phyloP scores from a whole-genome alignment of 2,113 vertebrate genomes.

The Anthoscopus minutus region DNA sequence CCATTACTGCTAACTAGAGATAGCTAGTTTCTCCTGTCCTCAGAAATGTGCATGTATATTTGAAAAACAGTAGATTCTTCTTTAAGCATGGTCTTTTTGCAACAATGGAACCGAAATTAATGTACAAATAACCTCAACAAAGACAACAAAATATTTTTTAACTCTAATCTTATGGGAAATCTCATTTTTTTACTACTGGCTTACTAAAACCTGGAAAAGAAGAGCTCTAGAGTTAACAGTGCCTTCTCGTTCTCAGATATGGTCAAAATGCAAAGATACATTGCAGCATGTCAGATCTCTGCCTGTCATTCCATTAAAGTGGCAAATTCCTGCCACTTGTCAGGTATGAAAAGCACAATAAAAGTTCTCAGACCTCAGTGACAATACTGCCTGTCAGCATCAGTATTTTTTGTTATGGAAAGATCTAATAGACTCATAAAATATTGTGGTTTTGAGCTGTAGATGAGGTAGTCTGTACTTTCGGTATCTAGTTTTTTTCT shows the following conservation, averaged over 20 bases:
- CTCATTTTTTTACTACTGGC: neutral
- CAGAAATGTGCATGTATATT: neutral
- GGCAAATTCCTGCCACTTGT: constrained; percentile 49
- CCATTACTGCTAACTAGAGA: neutral
- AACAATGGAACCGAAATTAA: neutral
- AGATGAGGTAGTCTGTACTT: neutral
- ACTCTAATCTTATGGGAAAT: neutral
- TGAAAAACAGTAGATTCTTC: neutral
- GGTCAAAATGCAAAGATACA: constrained; percentile 17
- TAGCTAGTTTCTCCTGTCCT: neutral
- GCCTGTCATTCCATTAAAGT: constrained; percentile 43
- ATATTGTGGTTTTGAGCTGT: neutral
- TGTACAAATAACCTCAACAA: neutral
- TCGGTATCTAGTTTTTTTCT: neutral
- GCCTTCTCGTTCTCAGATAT: neutral
- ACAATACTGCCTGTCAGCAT: constrained; percentile 2
- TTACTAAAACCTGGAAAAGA: neutral
- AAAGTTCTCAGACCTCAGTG: constrained; percentile 23
- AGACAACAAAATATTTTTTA: neutral
- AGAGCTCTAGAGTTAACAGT: neutral
- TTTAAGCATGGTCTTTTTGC: neutral
- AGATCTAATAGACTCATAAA: neutral
- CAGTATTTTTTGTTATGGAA: constrained; percentile 3
- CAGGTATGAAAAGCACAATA: constrained; percentile 38
- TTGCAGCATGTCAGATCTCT: constrained; percentile 38